Percentiles rank a stretch among this genome's conserved stretches.
These are phyloP conservation scores for Coreoperca whiteheadi DNA, from an alignment of 2,113 vertebrate genomes.

Conservation along the genomic window DNA sequence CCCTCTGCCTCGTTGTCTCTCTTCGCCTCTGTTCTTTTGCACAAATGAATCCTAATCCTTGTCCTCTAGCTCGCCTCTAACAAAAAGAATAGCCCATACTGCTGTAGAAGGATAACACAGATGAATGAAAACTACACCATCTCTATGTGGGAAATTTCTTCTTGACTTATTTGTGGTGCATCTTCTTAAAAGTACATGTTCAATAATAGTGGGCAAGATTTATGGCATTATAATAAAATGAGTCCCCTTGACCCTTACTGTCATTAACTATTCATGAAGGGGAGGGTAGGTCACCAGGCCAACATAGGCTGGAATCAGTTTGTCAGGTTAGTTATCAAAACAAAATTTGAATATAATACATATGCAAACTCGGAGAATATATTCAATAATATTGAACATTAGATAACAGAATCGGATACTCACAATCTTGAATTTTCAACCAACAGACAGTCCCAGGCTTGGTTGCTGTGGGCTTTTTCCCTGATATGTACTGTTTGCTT, in stretches of 20 bases:
- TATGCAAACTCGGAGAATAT: constrained; percentile 4
- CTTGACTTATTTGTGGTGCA: constrained; percentile 1
- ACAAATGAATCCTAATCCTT: constrained; percentile 65
- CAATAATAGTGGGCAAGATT: not conserved
- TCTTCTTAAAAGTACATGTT: not conserved
- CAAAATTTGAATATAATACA: constrained; percentile 10
- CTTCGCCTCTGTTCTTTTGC: constrained; percentile 43
- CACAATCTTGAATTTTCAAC: not conserved
- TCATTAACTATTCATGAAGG: constrained; percentile 53
- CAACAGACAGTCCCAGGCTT: not conserved
- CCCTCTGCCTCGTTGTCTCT: constrained; percentile 45
- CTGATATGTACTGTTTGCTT: not conserved
- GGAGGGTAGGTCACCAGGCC: constrained; percentile 27
- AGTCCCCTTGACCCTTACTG: not conserved
- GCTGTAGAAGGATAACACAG: not conserved
- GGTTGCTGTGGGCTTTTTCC: not conserved
- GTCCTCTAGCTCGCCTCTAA: constrained; percentile 49
- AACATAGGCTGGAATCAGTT: constrained; percentile 17
- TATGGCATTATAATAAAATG: constrained; percentile 26
- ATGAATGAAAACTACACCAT: not conserved
- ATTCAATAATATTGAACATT: constrained; percentile 10
- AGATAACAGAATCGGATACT: not conserved
- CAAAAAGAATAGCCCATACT: constrained; percentile 23
- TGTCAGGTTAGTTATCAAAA: constrained; percentile 2
- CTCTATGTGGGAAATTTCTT: not conserved